These are phyloP conservation scores for Enteromius argenteus DNA, from an alignment of 2,797 vertebrate genomes.

Conservation along the genomic window DNA sequence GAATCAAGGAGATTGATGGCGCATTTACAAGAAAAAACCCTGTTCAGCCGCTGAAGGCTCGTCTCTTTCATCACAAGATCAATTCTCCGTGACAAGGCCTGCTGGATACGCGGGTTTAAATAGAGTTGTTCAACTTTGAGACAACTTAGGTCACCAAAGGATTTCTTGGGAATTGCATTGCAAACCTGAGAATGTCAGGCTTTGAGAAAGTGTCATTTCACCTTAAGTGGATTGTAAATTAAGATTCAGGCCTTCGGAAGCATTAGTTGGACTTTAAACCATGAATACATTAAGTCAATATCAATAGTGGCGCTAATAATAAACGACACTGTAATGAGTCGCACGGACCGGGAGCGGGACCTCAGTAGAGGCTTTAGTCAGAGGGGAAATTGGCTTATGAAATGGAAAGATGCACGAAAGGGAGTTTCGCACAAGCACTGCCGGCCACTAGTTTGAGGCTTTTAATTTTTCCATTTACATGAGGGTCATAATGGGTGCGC, in stretches of 20 bases:
- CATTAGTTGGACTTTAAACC: conserved; percentile 25
- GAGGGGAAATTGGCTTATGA: conserved; percentile 50
- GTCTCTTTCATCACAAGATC: conserved; percentile 43
- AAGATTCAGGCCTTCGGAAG: background rate
- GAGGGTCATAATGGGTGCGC: conserved; percentile 54
- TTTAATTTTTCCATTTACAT: conserved; percentile 60
- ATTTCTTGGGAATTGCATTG: conserved; percentile 25
- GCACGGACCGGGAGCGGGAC: conserved; percentile 13
- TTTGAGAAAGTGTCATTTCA: conserved; percentile 30
- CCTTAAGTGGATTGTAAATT: background rate
- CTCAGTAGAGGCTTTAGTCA: conserved; percentile 22
- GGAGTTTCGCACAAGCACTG: background rate
- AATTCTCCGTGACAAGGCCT: conserved; percentile 15
- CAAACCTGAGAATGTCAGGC: conserved; percentile 16
- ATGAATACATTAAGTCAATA: conserved; percentile 53
- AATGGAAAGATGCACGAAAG: background rate
- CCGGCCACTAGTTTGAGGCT: conserved; percentile 31
- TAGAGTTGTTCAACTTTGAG: conserved; percentile 26
- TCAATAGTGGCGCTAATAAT: conserved; percentile 39
- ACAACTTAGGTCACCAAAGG: conserved; percentile 11
- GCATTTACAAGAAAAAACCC: background rate
- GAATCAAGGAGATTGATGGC: conserved; percentile 17
- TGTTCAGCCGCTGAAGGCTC: conserved; percentile 4
- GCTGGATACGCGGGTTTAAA: conserved; percentile 32
- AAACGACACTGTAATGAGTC: conserved; percentile 46